phyloP scores from a whole-genome alignment of 2,113 vertebrate genomes.

The Lampris megalopsis region DNA sequence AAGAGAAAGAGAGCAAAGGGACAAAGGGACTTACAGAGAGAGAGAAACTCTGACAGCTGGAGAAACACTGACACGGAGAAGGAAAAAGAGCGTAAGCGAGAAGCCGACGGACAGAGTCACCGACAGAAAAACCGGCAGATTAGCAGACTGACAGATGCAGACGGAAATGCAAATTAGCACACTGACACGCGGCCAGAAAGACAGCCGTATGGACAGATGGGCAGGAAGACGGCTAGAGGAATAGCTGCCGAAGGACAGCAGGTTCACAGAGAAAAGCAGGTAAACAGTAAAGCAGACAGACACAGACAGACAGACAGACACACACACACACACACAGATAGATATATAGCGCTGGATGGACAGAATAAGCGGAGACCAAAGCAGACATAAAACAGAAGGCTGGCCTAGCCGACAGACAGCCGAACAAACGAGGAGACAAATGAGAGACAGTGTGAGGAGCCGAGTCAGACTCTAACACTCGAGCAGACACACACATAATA shows the following conservation, averaged over 20 bases:
- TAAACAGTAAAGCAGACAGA: conserved; percentile 19
- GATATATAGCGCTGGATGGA: background rate
- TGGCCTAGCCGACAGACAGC: background rate
- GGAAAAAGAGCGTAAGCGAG: conserved; percentile 61
- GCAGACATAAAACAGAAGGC: no score
- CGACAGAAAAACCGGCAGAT: conserved; percentile 27
- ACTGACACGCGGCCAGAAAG: background rate
- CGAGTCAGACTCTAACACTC: conserved; percentile 26
- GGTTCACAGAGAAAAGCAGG: background rate
- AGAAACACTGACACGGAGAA: conserved; percentile 77
- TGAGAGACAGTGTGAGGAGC: background rate
- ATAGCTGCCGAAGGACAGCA: no score
- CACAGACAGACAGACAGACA: conserved; percentile 4
- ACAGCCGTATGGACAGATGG: background rate
- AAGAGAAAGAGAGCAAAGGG: conserved; percentile 48
- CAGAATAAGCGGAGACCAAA: no score
- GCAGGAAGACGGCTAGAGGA: no score
- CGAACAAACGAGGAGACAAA: conserved; percentile 6
- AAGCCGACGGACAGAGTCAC: conserved; percentile 43
- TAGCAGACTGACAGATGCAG: conserved; percentile 5
- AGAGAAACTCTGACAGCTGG: conserved; percentile 81
- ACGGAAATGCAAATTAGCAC: background rate
- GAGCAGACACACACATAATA: background rate
- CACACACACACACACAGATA: background rate
- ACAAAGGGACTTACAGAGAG: conserved; percentile 76